Percentiles rank a stretch among this genome's conserved stretches.
phyloP scores from a whole-genome alignment of 2,113 vertebrate species.

The Emberiza fucata region DNA sequence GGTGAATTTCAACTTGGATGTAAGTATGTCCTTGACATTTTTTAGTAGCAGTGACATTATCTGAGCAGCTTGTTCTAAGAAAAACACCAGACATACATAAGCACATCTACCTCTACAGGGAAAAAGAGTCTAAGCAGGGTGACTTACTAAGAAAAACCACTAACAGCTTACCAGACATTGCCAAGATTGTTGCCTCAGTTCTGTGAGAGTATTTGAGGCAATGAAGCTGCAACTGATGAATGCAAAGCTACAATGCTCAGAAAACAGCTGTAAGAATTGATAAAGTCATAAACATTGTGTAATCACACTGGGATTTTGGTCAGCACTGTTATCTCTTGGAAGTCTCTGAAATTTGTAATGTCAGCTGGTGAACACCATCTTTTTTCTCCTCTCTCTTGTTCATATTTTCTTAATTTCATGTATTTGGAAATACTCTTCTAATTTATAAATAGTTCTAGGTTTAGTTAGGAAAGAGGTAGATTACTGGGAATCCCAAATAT shows the following conservation, averaged over 20 bases:
- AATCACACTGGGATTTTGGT: not conserved
- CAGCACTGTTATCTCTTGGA: not conserved
- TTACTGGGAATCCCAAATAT: not conserved
- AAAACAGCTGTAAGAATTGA: not conserved
- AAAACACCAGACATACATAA: not conserved
- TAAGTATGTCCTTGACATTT: constrained; percentile 43
- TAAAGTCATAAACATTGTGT: not conserved
- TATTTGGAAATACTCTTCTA: not conserved
- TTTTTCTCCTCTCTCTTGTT: not conserved
- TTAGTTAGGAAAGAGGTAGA: not conserved
- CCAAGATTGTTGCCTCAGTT: not conserved
- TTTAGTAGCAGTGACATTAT: not conserved
- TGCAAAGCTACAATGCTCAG: not conserved
- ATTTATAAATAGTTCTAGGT: not conserved
- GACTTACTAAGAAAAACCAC: not conserved
- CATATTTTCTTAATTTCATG: not conserved
- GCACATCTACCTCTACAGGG: not conserved
- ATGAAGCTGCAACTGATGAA: not conserved
- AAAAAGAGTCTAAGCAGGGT: not conserved
- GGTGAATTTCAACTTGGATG: not conserved
- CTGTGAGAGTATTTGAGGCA: not conserved
- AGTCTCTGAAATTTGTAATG: not conserved
- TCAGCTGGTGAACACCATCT: not conserved
- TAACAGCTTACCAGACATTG: not conserved
- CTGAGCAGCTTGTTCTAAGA: not conserved